Evolutionary conservation across 2,797 vertebrate species (phyloP), one percentile per base, ranked within the genome.

Genomic region (Hozukius guyotensis): DNA sequence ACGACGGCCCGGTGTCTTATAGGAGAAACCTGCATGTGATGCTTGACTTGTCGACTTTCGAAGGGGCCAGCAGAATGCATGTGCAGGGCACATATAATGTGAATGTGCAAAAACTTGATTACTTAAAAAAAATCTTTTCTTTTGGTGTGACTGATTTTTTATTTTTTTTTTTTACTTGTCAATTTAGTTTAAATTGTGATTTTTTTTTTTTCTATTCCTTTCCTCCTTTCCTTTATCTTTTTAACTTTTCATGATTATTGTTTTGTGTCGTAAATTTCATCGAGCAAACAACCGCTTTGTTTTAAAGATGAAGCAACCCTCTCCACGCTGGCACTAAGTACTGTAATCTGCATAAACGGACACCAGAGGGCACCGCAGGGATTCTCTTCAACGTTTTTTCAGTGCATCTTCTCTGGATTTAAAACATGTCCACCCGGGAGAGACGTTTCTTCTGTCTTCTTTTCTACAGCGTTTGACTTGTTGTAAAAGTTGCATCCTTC

Each of bases 31-130:
- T 72, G 78, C 84, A 89, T 81, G 82, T 83, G 64, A 90, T 80
- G 80, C 87, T 89, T 69, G 78, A 78, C 55, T 77, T 68, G 29
- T 66, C 36, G 36, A 38, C 13, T 88, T 88, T 83, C 20, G 9
- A 89, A 78, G 93, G 95, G 93, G 92, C 94, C 95, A 96, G 82
- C 86, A 84, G 85, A 87, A 90, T 78, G 89, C 87, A 92, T 93
- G 90, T 93, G 91, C 92, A 86, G 92, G 88, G 92, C 89, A 94
- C 94, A 92, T 76, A 92, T 75, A 86, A 85, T 90, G 87, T 82
- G 72, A 88, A 91, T 81, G 88, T 91, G 80, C 82, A 87, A 87
- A 88, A 84, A 38, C 78, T 78, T 79, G 57, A 89, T 89, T 74
- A 57, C 87, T 78, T 81, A 57, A 42, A 80, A 81, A 78, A 49